Evolutionary conservation across 2,113 vertebrate genomes (phyloP), one percentile per base, ranked within the genome.

Genomic region (Lophius piscatorius): DNA sequence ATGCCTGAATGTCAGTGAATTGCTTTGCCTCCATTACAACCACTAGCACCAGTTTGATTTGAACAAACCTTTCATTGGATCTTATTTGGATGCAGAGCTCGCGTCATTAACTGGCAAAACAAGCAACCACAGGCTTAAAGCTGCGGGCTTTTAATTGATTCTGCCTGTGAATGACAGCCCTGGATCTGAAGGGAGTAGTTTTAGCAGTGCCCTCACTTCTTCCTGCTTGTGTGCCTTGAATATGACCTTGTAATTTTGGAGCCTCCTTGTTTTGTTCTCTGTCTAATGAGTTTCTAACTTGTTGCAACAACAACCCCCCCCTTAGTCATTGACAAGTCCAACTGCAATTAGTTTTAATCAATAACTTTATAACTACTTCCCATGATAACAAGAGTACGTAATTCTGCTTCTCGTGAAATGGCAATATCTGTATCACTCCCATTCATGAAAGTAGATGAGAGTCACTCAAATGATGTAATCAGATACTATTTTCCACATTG

Each of bases 141-240:
- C 62, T 59, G 36, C 31, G 17, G 73, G 74, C 38, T 57, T 82
- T 82, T 83, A 84, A 92, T 89, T 90, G 78, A 87, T 88, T 87
- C 72, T 67, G 77, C 58, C 74, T 65, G 48, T 58, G 63, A 82
- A 78, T 82, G 73, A 72, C 78, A 79, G 74, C 60, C 44, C 59
- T 81, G 84, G 72, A 85, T 85, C 72, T 76, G 49, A 66, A 51
- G 64, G 63, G 75, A 69, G 59, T 67, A 14, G 61, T 70, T 76
- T 87, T 80, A 83, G 75, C 70, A 76, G 79, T 79, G 63, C 70
- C 77, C 70, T 81, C 63, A 62, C 52, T 76, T 63, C 71, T 50
- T 57, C 14, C 35, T 22, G 54, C 51, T 17, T 54, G 46, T 88
- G 81, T 87, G 80, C 57, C 65, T 82, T 20, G 87, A 87, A 88